Evolutionary conservation across 2,113 vertebrate genomes (phyloP).

Genomic region (Brienomyrus brachyistius): DNA sequence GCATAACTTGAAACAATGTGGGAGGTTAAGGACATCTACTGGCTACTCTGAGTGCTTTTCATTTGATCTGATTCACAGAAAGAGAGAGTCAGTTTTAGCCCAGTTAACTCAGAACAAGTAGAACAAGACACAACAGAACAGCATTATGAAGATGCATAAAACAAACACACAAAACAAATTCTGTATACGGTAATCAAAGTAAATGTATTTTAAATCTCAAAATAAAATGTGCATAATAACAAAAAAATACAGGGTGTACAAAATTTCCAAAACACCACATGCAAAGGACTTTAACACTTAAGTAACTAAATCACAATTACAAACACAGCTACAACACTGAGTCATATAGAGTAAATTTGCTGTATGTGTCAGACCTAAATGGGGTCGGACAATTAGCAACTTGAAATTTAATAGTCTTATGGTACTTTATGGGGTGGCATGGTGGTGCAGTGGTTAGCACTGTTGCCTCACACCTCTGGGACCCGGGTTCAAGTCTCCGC

Average conservation of each 20-base stretch:
- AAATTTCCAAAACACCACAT: neutral
- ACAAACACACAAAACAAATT: neutral
- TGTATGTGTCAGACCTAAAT: neutral
- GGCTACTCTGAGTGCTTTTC: neutral
- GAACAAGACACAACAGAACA: neutral
- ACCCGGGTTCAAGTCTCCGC: no score
- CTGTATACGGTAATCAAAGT: neutral
- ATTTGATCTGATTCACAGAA: neutral
- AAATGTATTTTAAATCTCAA: neutral
- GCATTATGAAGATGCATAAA: neutral
- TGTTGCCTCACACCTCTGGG: no score
- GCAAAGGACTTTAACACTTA: neutral
- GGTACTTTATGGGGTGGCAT: no score
- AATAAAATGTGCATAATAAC: neutral
- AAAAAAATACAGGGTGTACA: neutral
- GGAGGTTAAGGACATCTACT: neutral
- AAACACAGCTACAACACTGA: neutral
- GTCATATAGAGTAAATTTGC: neutral
- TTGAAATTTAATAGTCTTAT: no score
- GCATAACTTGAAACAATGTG: conserved; percentile 31
- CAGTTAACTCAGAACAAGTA: neutral
- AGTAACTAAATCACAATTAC: neutral
- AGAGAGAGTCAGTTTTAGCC: neutral
- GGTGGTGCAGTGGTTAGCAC: no score
- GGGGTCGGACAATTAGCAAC: neutral